A percentile compares a stretch with the other conserved stretches of the same genome.
phyloP scores from a whole-genome alignment of 2,797 vertebrate genomes.

The Molossus molossus region DNA sequence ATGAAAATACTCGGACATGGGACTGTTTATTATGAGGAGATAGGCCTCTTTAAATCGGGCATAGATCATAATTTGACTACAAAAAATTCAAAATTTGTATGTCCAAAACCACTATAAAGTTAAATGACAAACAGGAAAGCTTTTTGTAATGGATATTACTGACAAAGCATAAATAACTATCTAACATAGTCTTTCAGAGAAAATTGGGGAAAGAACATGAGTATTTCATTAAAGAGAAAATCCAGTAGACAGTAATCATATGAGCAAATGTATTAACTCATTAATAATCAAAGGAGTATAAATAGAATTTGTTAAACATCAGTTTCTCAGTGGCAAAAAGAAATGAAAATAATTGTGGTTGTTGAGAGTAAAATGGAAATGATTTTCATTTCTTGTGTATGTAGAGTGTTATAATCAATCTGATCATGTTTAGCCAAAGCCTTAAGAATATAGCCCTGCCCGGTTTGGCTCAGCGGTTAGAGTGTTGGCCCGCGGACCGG shows the following conservation, averaged over 20 bases:
- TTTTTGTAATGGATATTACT: background rate
- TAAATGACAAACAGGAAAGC: slow-evolving; percentile 21
- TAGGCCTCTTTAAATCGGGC: background rate
- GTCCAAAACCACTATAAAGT: background rate
- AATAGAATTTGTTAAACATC: background rate
- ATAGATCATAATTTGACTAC: background rate
- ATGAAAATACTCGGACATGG: background rate
- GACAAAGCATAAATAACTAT: background rate
- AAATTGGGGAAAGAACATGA: background rate
- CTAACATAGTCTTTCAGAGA: background rate
- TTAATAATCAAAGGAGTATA: background rate
- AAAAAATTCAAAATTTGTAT: background rate
- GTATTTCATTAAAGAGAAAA: slow-evolving; percentile 52
- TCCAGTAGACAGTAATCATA: background rate
- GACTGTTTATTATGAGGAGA: background rate
- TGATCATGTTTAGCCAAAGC: background rate
- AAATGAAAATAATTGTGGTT: background rate
- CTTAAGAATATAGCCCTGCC: background rate
- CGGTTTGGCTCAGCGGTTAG: no score
- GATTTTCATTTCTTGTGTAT: background rate
- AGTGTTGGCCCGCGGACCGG: no score
- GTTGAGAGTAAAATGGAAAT: background rate
- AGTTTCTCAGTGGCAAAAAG: slow-evolving; percentile 11
- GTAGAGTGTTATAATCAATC: background rate
- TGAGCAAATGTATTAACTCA: slow-evolving; percentile 1